phyloP scores from a whole-genome alignment of 2,113 vertebrate genomes.

The Corythoichthys intestinalis region DNA sequence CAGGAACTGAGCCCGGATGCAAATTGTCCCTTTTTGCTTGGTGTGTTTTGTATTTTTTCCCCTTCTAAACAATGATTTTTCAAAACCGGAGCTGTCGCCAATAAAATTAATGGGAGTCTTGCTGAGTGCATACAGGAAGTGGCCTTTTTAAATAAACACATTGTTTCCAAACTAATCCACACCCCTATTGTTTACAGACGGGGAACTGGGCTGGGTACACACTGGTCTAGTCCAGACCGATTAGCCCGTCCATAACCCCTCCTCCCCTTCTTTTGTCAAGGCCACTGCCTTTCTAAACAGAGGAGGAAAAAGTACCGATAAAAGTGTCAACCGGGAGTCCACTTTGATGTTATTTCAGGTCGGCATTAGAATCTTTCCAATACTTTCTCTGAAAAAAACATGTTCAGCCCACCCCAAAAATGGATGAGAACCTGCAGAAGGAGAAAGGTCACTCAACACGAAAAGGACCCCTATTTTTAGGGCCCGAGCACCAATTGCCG shows the following conservation, averaged over 20 bases:
- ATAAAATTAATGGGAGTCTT: slow-evolving; percentile 77
- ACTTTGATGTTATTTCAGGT: slow-evolving; percentile 48
- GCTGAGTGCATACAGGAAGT: slow-evolving; percentile 75
- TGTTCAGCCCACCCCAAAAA: not conserved
- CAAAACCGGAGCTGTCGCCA: slow-evolving; percentile 62
- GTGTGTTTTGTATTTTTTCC: slow-evolving; percentile 57
- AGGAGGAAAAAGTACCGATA: slow-evolving; percentile 45
- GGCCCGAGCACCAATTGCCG: too few relatives aligned
- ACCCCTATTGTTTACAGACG: slow-evolving; percentile 78
- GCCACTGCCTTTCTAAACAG: slow-evolving; percentile 49
- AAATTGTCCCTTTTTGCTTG: slow-evolving; percentile 52
- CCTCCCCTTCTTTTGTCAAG: slow-evolving; percentile 43
- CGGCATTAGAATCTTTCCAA: slow-evolving; percentile 1
- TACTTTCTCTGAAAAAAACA: not conserved
- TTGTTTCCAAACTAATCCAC: slow-evolving; percentile 81
- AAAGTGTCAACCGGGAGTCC: slow-evolving; percentile 30
- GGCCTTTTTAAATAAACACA: slow-evolving; percentile 79
- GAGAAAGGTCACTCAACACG: not conserved
- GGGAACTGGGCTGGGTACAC: slow-evolving; percentile 65
- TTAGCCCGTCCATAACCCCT: slow-evolving; percentile 25
- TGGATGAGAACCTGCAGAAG: not conserved
- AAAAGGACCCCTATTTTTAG: not conserved
- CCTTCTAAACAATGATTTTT: slow-evolving; percentile 75
- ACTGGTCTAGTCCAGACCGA: slow-evolving; percentile 49
- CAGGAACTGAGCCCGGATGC: slow-evolving; percentile 64